Percentiles rank a stretch among this genome's conserved stretches.
Conservation (phyloP, 2,113 vertebrate species). For the Mus pahari region DNA sequence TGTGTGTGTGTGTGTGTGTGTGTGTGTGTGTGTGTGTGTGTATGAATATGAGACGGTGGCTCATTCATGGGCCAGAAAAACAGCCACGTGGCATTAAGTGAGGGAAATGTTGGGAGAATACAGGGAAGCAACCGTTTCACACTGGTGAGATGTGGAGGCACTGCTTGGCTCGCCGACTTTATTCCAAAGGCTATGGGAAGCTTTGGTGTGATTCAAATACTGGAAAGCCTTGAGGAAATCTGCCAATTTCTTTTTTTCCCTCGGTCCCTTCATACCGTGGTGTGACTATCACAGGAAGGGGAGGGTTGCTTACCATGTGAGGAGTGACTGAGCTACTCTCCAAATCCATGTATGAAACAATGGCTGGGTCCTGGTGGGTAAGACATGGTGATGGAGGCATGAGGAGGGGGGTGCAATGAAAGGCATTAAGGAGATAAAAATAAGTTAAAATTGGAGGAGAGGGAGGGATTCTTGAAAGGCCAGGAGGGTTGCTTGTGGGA, state of each 20-base stretch:
- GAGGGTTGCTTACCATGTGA: too few species aligned
- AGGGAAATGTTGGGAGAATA: neutral
- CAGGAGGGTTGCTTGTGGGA: neutral
- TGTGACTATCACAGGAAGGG: neutral
- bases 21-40: too few species aligned
- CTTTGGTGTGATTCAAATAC: neutral
- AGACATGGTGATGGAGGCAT: too few species aligned
- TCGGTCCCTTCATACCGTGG: neutral
- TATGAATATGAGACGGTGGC: rapidly evolving
- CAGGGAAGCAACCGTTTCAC: neutral
- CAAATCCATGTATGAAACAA: neutral
- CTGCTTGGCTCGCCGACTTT: neutral
- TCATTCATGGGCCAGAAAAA: neutral
- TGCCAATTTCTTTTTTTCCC: neutral
- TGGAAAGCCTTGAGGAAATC: neutral
- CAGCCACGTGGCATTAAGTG: neutral
- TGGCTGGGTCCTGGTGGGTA: too few species aligned
- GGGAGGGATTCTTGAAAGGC: too few species aligned
- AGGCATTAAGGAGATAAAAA: neutral
- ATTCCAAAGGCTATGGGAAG: neutral
- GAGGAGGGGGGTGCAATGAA: neutral
- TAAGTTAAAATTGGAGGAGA: neutral
- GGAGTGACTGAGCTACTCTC: neutral
- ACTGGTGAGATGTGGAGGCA: too few species aligned
- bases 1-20: too few species aligned